phyloP scores from a whole-genome alignment of 1,140 invertebrate species.

The Lamellibrachia luymesi region DNA sequence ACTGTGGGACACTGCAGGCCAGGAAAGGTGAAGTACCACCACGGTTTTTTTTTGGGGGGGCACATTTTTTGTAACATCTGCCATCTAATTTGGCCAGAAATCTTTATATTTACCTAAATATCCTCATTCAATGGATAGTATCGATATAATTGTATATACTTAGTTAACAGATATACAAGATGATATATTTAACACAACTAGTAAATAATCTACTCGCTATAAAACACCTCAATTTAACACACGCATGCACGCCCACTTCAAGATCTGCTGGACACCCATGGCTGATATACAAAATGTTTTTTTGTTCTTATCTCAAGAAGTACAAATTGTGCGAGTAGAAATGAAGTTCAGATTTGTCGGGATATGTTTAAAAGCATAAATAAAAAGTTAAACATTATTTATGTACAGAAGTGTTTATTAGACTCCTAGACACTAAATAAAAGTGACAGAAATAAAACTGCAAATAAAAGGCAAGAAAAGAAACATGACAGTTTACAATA shows the following conservation, averaged over 20 bases:
- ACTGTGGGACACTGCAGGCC: constrained; percentile 94
- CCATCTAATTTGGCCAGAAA: too few species aligned
- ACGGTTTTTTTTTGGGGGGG: background rate
- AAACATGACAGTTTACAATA: background rate
- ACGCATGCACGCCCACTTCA: too few species aligned
- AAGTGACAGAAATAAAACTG: background rate
- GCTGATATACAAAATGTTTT: background rate
- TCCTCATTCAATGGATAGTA: too few species aligned
- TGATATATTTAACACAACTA: too few species aligned
- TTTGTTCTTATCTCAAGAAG: background rate
- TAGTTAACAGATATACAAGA: too few species aligned
- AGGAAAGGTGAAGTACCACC: constrained; percentile 63
- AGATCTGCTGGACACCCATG: too few species aligned
- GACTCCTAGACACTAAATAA: background rate
- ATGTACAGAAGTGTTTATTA: background rate
- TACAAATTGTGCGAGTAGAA: background rate
- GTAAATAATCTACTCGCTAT: too few species aligned
- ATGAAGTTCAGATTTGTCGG: background rate
- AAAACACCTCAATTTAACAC: too few species aligned
- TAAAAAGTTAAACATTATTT: background rate
- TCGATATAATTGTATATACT: too few species aligned
- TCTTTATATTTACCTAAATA: too few species aligned
- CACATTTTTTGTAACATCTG: too few species aligned
- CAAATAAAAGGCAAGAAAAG: background rate
- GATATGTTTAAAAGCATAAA: background rate